phyloP scores from a whole-genome alignment of 2,113 vertebrate genomes.

The Sinocyclocheilus grahami region DNA sequence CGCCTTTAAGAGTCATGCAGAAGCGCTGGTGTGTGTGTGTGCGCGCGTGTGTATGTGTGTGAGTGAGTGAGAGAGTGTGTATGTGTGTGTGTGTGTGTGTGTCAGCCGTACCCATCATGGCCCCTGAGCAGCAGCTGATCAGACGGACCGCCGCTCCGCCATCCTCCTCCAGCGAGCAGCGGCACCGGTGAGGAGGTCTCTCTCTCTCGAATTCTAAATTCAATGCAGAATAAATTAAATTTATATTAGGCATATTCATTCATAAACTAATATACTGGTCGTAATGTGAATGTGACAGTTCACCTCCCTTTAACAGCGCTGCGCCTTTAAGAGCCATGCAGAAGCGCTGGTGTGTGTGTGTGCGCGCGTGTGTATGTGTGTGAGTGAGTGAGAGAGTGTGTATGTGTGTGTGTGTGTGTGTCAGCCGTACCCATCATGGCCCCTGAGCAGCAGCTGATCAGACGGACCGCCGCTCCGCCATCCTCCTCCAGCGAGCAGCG shows the following conservation, averaged over 20 bases:
- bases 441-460: slow-evolving; percentile 61
- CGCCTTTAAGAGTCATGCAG: slow-evolving; percentile 70
- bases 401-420: slow-evolving; percentile 2
- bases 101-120: slow-evolving; percentile 70
- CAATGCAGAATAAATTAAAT: too few relatives aligned
- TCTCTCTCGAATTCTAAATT: too few relatives aligned
- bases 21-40: slow-evolving; percentile 55
- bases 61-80: neutral
- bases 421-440: slow-evolving; percentile 71
- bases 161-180: slow-evolving; percentile 68
- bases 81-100: neutral
- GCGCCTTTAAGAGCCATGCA: slow-evolving; percentile 70
- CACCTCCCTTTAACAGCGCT: slow-evolving; percentile 49
- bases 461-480: slow-evolving; percentile 62
- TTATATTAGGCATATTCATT: neutral
- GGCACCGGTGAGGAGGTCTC: slow-evolving; percentile 75
- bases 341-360: slow-evolving; percentile 57
- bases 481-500: slow-evolving; percentile 69
- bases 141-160: slow-evolving; percentile 62
- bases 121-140: slow-evolving; percentile 61
- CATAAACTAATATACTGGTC: neutral
- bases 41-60: neutral
- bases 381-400: neutral
- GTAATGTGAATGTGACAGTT: neutral
- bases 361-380: neutral